A percentile compares a stretch with the other conserved stretches of the same genome.
Evolutionary conservation across 2,797 vertebrate species (phyloP).

Genomic region (Hybognathus amarus): DNA sequence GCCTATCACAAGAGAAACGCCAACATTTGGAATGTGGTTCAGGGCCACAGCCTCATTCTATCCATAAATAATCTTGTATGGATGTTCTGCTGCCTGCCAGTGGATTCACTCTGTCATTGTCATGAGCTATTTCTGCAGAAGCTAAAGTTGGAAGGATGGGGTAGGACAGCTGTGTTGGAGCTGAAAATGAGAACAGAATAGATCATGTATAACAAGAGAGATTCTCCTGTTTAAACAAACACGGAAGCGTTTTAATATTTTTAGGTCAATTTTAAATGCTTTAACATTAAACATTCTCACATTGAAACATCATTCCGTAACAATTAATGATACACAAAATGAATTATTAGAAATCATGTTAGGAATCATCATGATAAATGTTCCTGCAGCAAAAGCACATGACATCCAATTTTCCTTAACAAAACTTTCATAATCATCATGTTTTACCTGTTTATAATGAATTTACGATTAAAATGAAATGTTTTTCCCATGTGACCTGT

Average conservation of each 20-base stretch:
- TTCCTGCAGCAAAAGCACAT: conserved; percentile 3
- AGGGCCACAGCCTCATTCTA: conserved; percentile 74
- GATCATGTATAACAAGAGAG: conserved; percentile 71
- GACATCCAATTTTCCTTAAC: neutral
- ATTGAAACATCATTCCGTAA: neutral
- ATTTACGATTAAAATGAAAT: neutral
- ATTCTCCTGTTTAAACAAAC: conserved; percentile 2
- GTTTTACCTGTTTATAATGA: conserved; percentile 6
- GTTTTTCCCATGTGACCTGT: neutral
- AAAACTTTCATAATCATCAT: neutral
- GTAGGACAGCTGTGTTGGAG: conserved; percentile 79
- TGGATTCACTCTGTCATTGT: conserved; percentile 86
- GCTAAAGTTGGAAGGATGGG: conserved; percentile 34
- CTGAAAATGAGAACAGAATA: conserved; percentile 67
- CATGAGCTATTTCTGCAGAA: conserved; percentile 89
- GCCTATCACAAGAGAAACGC: conserved; percentile 37
- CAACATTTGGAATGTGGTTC: conserved; percentile 66
- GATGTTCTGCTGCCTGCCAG: conserved; percentile 78
- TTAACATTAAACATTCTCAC: neutral
- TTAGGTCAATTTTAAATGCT: neutral
- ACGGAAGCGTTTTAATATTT: neutral
- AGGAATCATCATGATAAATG: neutral
- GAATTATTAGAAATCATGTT: neutral
- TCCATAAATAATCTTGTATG: conserved; percentile 83
- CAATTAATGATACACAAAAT: neutral